Conservation (phyloP, 1,140 invertebrate genomes). For the Charaxes varanes region DNA sequence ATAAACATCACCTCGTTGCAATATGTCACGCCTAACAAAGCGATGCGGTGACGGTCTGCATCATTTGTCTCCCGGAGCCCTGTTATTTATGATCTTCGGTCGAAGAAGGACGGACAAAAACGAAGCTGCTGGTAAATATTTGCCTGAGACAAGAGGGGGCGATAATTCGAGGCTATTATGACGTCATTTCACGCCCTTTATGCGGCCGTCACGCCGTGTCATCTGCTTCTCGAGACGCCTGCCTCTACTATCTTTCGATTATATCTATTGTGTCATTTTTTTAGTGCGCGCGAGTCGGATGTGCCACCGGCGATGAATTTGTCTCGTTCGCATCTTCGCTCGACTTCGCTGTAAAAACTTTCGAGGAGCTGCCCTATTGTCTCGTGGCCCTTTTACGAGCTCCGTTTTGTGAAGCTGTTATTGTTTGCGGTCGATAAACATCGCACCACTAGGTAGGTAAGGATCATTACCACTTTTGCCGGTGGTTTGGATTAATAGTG, state of each 20-base stretch:
- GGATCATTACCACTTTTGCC: constrained; percentile 65
- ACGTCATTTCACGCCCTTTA: constrained; percentile 72
- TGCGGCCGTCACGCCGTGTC: constrained; percentile 69
- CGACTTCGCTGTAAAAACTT: constrained; percentile 63
- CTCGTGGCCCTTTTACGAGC: constrained; percentile 68
- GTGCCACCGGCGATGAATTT: constrained; percentile 70
- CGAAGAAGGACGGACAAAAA: constrained; percentile 67
- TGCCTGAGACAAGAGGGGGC: constrained; percentile 71
- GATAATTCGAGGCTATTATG: constrained; percentile 74
- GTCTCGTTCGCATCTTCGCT: constrained; percentile 61
- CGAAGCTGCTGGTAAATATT: constrained; percentile 69
- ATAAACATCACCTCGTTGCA: constrained; percentile 65
- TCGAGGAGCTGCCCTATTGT: constrained; percentile 64
- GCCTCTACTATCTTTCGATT: constrained; percentile 67
- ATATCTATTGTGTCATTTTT: constrained; percentile 72
- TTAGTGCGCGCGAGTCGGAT: constrained; percentile 62
- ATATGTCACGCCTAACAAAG: constrained; percentile 65
- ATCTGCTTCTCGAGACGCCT: constrained; percentile 71
- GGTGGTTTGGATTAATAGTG: constrained; percentile 56
- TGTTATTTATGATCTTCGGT: constrained; percentile 68
- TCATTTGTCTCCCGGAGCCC: constrained; percentile 61
- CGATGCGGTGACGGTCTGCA: constrained; percentile 62
- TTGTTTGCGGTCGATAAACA: constrained; percentile 73
- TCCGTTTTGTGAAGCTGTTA: constrained; percentile 68
- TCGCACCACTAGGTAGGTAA: constrained; percentile 67